phyloP scores from a whole-genome alignment of 1,140 invertebrate species.

The Drosophila equinoxialis region DNA sequence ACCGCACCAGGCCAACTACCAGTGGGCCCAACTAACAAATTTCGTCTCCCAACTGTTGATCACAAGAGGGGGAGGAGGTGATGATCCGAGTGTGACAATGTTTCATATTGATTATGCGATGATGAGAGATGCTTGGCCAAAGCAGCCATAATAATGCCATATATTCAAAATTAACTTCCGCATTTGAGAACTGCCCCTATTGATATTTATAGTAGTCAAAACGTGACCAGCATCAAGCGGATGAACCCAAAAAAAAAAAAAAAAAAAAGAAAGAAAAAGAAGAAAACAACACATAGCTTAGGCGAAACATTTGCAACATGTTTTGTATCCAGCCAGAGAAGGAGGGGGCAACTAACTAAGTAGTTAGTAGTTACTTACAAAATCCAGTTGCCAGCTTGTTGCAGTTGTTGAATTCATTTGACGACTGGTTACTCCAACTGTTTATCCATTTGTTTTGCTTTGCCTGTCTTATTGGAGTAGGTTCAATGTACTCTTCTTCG shows the following conservation, averaged over 20 bases:
- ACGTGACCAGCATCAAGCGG: conserved; percentile 15
- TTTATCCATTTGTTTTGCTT: conserved; percentile 11
- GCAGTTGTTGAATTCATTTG: conserved; percentile 23
- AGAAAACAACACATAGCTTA: too few relatives aligned
- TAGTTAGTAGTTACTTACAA: conserved; percentile 19
- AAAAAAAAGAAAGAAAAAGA: not conserved
- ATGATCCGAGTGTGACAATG: conserved; percentile 15
- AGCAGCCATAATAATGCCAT: conserved; percentile 32
- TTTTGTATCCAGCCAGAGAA: conserved; percentile 25
- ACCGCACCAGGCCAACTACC: conserved; percentile 33
- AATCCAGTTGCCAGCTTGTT: conserved; percentile 55
- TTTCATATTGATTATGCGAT: not conserved
- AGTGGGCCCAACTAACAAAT: conserved; percentile 3
- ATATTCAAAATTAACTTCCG: conserved; percentile 44
- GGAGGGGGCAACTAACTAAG: conserved; percentile 19
- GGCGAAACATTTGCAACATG: conserved; percentile 35
- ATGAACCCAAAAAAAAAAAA: not conserved
- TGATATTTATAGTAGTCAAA: conserved; percentile 1
- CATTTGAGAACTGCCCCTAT: conserved; percentile 33
- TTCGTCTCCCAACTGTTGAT: not conserved
- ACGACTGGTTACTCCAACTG: conserved; percentile 54
- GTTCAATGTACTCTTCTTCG: conserved; percentile 48
- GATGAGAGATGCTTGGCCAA: not conserved
- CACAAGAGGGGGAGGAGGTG: conserved; percentile 25
- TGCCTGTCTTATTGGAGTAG: conserved; percentile 9